Conservation (phyloP, 2,113 vertebrate genomes). For the Meriones unguiculatus region DNA sequence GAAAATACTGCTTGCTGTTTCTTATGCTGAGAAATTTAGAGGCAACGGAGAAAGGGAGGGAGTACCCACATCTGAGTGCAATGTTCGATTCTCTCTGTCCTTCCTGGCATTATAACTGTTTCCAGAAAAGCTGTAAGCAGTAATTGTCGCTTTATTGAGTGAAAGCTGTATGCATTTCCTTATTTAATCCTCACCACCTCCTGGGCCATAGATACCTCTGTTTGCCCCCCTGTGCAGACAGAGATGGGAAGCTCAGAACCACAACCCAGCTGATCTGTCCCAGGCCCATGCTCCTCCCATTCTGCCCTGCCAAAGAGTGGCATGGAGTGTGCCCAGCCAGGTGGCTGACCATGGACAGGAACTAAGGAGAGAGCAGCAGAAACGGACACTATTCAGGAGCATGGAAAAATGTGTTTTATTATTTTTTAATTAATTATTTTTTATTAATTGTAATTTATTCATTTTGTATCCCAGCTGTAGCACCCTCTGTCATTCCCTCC, state of each 20-base stretch:
- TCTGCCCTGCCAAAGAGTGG: accelerated
- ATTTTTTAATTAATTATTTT: too few species aligned
- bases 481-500: too few species aligned
- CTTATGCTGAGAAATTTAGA: background rate
- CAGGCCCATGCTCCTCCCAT: background rate
- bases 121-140: background rate
- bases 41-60: background rate
- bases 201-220: background rate
- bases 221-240: background rate
- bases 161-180: background rate
- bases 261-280: background rate
- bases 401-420: background rate
- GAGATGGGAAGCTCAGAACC: background rate
- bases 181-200: background rate
- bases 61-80: background rate
- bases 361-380: accelerated
- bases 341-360: too few species aligned
- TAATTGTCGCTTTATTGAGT: background rate
- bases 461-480: too few species aligned
- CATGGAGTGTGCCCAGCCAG: too few species aligned
- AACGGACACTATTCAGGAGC: background rate
- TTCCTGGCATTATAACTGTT: background rate
- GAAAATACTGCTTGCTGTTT: background rate
- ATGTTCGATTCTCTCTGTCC: background rate
- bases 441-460: too few species aligned